Evolutionary conservation across 2,797 vertebrate species (phyloP), one percentile per base, ranked within the genome.

Genomic region (Notolabrus celidotus): DNA sequence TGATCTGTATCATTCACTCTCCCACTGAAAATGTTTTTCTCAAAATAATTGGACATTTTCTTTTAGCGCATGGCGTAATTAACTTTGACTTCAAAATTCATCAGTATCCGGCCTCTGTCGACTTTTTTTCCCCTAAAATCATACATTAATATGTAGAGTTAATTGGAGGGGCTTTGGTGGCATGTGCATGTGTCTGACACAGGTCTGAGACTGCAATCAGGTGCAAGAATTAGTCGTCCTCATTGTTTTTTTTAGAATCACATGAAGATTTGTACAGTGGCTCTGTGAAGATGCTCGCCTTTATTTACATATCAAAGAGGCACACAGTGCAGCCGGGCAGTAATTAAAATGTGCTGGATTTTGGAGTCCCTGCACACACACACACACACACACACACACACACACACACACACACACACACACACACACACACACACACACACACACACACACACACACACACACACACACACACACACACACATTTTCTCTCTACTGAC

Each of bases 341-440:
- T 97, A 97, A 99, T 99, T 99, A 99, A 98, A 97, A 98, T 96
- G 96, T 96, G 95, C 92, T 95, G 95, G 96, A 96, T 96, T 96
- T 95, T 94, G 92, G 94, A 94, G 93, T 91, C 87, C 61, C 33
- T 62, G 53, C 66, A 23, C 56, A 67, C 22, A 15, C 82, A 84
- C 81, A 19, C 62, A 31, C 51, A 52, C 57, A 22, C 54, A 34
- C 46, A 38, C 71, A 42, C 65, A 34, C 67, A 42, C 67, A 39
- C 65, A 51, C 92, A 49, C 51, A 58, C 50, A 19, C 29, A 46
- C 38, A 57, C 91, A 88, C 88, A 45, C 87, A 53, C 77, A 57
- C 10, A 25, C 88, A 50, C 64, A 43, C 33, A 52, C 63, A 75
- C 90, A 14, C 51, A 65, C 31, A 36, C 60, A 46, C 53, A 47